phyloP scores from a whole-genome alignment of 2,888 invertebrate genomes.

The Cryptocheilus praepositus region DNA sequence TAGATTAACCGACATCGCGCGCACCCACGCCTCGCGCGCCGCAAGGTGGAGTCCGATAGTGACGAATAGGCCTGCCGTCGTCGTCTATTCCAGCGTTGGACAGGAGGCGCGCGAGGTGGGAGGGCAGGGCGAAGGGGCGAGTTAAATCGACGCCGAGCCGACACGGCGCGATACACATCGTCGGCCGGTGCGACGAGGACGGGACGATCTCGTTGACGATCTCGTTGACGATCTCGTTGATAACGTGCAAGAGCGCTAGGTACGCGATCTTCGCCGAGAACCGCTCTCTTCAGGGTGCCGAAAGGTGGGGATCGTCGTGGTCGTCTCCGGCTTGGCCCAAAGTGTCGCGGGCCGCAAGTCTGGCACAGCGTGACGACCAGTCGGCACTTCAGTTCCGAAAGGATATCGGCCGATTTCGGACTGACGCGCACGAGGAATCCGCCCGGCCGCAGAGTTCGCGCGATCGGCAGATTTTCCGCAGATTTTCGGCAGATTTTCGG shows the following conservation, averaged over 20 bases:
- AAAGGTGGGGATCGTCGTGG: constrained; percentile 47
- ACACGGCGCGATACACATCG: too few relatives aligned
- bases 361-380: constrained; percentile 30
- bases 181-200: too few relatives aligned
- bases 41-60: too few relatives aligned
- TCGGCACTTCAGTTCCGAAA: constrained; percentile 58
- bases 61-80: too few relatives aligned
- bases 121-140: constrained; percentile 11
- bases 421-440: constrained; percentile 27
- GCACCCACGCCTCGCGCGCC: too few relatives aligned
- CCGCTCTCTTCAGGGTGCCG: constrained; percentile 32
- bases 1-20: too few relatives aligned
- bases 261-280: constrained; percentile 16
- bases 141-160: neutral
- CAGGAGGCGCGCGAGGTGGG: neutral
- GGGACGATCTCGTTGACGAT: too few relatives aligned
- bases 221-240: too few relatives aligned
- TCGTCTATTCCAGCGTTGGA: too few relatives aligned
- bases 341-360: constrained; percentile 4
- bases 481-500: too few relatives aligned
- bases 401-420: constrained; percentile 66
- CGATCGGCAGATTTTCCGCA: too few relatives aligned
- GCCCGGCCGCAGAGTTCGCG: neutral
- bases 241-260: too few relatives aligned
- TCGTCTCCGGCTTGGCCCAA: neutral